These are phyloP conservation scores for Conomelus anceps DNA, from an alignment of 2,888 invertebrate genomes.

Conservation along the genomic window DNA sequence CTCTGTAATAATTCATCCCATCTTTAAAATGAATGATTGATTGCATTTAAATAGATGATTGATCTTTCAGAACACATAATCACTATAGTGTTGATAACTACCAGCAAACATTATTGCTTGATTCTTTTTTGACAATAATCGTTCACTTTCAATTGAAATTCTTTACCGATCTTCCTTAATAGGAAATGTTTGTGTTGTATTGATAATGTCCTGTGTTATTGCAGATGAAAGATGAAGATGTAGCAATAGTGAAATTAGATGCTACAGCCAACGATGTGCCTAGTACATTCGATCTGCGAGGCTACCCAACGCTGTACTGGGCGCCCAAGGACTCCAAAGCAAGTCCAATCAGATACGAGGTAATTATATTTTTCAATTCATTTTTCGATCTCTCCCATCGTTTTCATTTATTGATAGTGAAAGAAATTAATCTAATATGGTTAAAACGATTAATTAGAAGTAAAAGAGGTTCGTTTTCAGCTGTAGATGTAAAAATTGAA, in stretches of 20 bases:
- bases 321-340: slow-evolving; percentile 73
- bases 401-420: no score
- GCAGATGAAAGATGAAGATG: slow-evolving; percentile 73
- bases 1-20: no score
- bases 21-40: no score
- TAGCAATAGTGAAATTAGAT: slow-evolving; percentile 95
- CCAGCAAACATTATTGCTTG: background rate
- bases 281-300: slow-evolving; percentile 79
- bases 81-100: no score
- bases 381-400: background rate
- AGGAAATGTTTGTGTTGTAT: background rate
- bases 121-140: background rate
- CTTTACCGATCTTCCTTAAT: background rate
- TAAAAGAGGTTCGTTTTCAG: no score
- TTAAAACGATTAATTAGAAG: no score
- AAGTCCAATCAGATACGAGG: slow-evolving; percentile 78
- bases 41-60: no score
- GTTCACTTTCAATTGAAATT: background rate
- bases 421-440: no score
- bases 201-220: slow-evolving; percentile 27
- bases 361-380: slow-evolving; percentile 42
- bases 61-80: no score
- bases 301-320: slow-evolving; percentile 98
- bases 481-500: no score
- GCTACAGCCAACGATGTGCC: slow-evolving; percentile 98